Evolutionary conservation across 2,888 invertebrate species (phyloP).

Genomic region (Acanthopleura granulata): DNA sequence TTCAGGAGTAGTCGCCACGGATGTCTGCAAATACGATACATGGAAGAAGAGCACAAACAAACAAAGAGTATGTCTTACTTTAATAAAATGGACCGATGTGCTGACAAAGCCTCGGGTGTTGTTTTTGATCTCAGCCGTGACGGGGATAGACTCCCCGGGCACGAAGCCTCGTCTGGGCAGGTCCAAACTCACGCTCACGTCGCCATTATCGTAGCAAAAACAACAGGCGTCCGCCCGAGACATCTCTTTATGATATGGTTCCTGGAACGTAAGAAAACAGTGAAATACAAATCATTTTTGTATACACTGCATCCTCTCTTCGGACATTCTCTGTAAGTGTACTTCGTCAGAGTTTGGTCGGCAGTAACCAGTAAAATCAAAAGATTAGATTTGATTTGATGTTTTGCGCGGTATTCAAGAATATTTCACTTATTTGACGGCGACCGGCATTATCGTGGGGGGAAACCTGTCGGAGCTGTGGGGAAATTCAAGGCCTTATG

Average conservation of each 20-base stretch:
- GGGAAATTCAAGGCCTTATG: too few species aligned
- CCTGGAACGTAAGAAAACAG: neutral
- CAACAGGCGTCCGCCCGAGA: neutral
- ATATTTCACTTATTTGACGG: too few species aligned
- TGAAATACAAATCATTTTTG: neutral
- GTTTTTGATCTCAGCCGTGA: slow-evolving; percentile 8
- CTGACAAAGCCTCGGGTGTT: neutral
- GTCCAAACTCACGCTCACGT: neutral
- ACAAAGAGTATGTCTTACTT: neutral
- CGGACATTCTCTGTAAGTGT: too few species aligned
- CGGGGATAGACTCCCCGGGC: neutral
- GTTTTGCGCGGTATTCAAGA: too few species aligned
- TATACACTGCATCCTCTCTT: neutral
- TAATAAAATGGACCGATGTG: neutral
- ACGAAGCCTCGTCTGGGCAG: neutral
- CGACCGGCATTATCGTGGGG: too few species aligned
- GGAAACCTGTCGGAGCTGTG: too few species aligned
- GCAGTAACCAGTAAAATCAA: neutral
- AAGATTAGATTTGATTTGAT: neutral
- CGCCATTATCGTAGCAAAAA: slow-evolving; percentile 12
- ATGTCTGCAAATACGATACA: too few species aligned
- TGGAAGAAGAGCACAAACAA: too few species aligned
- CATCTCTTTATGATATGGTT: neutral
- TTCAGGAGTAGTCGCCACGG: too few species aligned
- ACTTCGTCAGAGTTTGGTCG: too few species aligned